Evolutionary conservation across 2,888 invertebrate genomes (phyloP).

Genomic region (Platycnemis pennipes): DNA sequence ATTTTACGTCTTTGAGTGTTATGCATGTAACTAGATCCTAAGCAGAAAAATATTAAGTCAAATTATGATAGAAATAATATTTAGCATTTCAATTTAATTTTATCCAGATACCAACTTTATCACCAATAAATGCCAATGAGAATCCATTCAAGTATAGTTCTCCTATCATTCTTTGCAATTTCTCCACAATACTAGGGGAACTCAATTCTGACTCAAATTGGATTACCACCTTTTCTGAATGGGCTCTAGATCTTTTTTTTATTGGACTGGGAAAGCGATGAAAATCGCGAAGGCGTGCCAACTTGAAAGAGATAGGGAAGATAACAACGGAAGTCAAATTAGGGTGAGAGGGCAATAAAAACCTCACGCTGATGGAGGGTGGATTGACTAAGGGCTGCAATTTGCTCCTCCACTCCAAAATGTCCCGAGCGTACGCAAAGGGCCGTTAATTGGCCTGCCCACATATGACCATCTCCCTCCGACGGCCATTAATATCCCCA

Average conservation of each 20-base stretch:
- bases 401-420: constrained; percentile 44
- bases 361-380: background rate
- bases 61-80: too few species aligned
- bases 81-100: background rate
- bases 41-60: too few species aligned
- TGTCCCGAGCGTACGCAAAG: background rate
- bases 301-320: constrained; percentile 7
- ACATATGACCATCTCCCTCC: background rate
- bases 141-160: background rate
- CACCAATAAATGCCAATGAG: background rate
- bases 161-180: background rate
- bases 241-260: background rate
- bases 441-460: constrained; percentile 45
- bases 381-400: constrained; percentile 44
- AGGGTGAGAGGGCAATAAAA: constrained; percentile 37
- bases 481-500: background rate
- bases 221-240: background rate
- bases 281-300: background rate
- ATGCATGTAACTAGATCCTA: too few species aligned
- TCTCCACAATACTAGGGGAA: too few species aligned
- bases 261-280: background rate
- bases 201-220: background rate
- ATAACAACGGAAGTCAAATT: constrained; percentile 46
- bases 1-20: too few species aligned
- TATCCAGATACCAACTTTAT: too few species aligned